Evolutionary conservation across 2,113 vertebrate genomes (phyloP).

Genomic region (Ahaetulla prasina): DNA sequence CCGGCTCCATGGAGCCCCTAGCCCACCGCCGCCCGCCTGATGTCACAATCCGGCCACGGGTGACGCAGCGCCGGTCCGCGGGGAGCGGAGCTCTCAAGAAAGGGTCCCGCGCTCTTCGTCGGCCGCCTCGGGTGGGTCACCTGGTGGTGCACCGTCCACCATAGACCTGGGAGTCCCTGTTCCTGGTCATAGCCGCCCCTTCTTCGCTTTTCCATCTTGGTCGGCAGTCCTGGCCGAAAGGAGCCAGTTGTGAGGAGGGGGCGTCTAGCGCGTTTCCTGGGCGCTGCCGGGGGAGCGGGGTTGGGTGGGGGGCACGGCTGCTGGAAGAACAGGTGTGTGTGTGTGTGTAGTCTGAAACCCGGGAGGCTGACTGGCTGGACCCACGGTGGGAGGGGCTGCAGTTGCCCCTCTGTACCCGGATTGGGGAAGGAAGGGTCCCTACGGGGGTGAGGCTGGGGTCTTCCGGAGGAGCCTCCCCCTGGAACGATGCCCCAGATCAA

Average conservation of each 20-base stretch:
- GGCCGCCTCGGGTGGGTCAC: not conserved
- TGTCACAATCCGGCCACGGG: slow-evolving; percentile 8
- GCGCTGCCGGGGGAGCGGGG: not conserved
- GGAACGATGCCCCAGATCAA: not conserved
- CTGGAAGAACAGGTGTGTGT: too few species aligned
- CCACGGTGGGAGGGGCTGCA: too few species aligned
- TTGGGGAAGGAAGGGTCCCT: not conserved
- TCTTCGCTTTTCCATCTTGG: not conserved
- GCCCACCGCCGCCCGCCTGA: not conserved
- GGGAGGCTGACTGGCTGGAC: too few species aligned
- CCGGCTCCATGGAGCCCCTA: not conserved
- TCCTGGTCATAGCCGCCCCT: not conserved
- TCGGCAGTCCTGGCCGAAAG: not conserved
- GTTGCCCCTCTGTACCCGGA: not conserved
- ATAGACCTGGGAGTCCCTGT: not conserved
- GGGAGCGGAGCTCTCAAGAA: too few species aligned
- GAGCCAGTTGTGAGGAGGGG: not conserved
- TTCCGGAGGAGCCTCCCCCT: not conserved
- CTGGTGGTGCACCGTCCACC: not conserved
- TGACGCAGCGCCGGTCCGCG: not conserved
- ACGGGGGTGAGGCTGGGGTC: not conserved
- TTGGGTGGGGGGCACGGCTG: not conserved
- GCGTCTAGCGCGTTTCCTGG: not conserved
- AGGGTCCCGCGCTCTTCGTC: not conserved
- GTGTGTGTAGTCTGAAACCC: too few species aligned